A percentile compares a stretch with the other conserved stretches of the same genome.
phyloP scores from a whole-genome alignment of 2,888 invertebrate species.

The Fragum sueziense region DNA sequence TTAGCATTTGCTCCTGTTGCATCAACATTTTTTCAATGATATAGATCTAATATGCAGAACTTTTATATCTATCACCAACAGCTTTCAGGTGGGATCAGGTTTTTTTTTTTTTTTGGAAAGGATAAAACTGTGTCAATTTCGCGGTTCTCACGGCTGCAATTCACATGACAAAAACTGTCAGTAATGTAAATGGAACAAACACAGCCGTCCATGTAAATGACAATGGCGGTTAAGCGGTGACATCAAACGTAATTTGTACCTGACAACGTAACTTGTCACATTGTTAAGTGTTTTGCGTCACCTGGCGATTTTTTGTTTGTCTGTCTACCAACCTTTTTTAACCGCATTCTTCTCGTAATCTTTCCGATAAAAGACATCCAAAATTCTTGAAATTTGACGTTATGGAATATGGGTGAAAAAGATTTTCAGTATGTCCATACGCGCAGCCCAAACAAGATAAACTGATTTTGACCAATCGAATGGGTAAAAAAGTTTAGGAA shows the following conservation, averaged over 20 bases:
- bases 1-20: too few relatives aligned
- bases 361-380: not conserved
- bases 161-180: not conserved
- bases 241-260: slow-evolving; percentile 3
- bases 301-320: not conserved
- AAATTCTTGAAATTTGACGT: not conserved
- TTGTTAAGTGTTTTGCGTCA: not conserved
- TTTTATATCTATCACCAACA: too few relatives aligned
- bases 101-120: too few relatives aligned
- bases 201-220: not conserved
- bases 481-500: not conserved
- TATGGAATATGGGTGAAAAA: not conserved
- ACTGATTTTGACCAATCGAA: not conserved
- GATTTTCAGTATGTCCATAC: too few relatives aligned
- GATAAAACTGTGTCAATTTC: not conserved
- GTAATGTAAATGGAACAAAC: not conserved
- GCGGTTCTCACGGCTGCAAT: not conserved
- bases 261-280: slow-evolving; percentile 7
- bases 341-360: not conserved
- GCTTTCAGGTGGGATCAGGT: too few relatives aligned
- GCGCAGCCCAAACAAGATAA: too few relatives aligned
- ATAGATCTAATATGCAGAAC: too few relatives aligned
- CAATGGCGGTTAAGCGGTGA: not conserved
- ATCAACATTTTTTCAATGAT: too few relatives aligned
- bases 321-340: not conserved